A percentile compares a stretch with the other conserved stretches of the same genome.
Evolutionary conservation across 2,113 vertebrate species (phyloP).

Genomic region (Coreoperca whiteheadi): DNA sequence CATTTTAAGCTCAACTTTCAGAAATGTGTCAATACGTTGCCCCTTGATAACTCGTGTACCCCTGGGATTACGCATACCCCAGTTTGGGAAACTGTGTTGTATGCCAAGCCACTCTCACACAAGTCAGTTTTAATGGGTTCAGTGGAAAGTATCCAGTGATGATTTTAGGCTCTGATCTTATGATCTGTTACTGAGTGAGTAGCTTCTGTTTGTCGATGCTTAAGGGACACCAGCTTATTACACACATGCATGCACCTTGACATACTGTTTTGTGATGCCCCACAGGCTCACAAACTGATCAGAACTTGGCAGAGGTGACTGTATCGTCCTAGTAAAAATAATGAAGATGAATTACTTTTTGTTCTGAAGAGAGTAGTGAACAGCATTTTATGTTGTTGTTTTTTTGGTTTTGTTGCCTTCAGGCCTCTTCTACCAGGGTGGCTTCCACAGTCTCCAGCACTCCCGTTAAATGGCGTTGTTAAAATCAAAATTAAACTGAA

Average conservation of each 20-base stretch:
- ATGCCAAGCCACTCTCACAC: conserved; percentile 49
- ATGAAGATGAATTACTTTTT: conserved; percentile 54
- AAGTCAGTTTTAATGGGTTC: conserved; percentile 40
- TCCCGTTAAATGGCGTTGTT: conserved; percentile 28
- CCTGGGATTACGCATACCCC: too few species aligned
- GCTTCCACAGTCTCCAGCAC: conserved; percentile 35
- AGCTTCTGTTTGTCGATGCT: conserved; percentile 48
- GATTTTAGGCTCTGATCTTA: conserved; percentile 30
- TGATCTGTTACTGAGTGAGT: conserved; percentile 44
- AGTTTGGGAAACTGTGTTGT: not conserved
- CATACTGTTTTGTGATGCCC: conserved; percentile 6
- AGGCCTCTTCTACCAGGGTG: conserved; percentile 58
- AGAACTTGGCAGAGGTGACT: conserved; percentile 8
- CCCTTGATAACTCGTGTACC: too few species aligned
- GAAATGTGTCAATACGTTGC: too few species aligned
- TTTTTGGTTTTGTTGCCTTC: conserved; percentile 34
- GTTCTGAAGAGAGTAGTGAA: conserved; percentile 46
- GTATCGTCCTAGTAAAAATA: conserved; percentile 26
- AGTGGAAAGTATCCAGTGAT: conserved; percentile 50
- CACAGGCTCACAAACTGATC: not conserved
- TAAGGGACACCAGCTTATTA: conserved; percentile 36
- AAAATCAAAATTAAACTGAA: conserved; percentile 53
- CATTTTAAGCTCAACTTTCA: too few species aligned
- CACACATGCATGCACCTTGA: conserved; percentile 15
- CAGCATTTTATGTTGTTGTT: conserved; percentile 1